phyloP scores from a whole-genome alignment of 2,888 invertebrate species.

The Parnassius mnemosyne region DNA sequence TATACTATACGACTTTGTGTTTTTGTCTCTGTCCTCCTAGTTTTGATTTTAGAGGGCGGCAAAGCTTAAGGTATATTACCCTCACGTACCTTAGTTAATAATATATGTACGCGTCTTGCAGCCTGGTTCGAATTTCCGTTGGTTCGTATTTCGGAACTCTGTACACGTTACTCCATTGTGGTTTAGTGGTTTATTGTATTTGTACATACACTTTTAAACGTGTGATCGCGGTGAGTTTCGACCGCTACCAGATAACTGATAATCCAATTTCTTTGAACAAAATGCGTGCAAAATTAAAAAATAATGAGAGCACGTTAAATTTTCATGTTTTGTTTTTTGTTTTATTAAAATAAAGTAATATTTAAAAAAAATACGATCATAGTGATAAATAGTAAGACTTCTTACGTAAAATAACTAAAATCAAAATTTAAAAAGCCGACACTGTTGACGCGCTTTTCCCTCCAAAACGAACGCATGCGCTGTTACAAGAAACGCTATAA shows the following conservation, averaged over 20 bases:
- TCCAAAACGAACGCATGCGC: constrained; percentile 77
- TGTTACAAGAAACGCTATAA: constrained; percentile 30
- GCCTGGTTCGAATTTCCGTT: constrained; percentile 21
- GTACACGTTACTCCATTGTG: constrained; percentile 19
- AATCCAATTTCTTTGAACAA: constrained; percentile 3
- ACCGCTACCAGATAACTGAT: constrained; percentile 10
- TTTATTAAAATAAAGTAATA: too few species aligned
- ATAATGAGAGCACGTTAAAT: too few species aligned
- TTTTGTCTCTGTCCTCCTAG: too few species aligned
- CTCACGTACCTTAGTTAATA: too few species aligned
- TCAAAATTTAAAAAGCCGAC: constrained; percentile 41
- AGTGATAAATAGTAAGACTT: too few species aligned
- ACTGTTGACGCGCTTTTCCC: constrained; percentile 66
- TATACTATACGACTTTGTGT: too few species aligned
- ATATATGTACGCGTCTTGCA: not conserved
- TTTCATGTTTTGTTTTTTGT: too few species aligned
- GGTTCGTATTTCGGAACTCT: constrained; percentile 22
- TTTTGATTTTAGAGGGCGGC: too few species aligned
- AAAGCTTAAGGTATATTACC: too few species aligned
- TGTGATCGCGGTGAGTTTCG: constrained; percentile 8
- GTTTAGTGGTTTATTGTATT: constrained; percentile 15
- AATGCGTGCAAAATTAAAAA: not conserved
- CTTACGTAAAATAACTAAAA: too few species aligned
- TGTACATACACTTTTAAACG: constrained; percentile 7
- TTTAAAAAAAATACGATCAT: too few species aligned